phyloP scores from a whole-genome alignment of 2,113 vertebrate genomes.

The Ptilorrhoa leucosticta region DNA sequence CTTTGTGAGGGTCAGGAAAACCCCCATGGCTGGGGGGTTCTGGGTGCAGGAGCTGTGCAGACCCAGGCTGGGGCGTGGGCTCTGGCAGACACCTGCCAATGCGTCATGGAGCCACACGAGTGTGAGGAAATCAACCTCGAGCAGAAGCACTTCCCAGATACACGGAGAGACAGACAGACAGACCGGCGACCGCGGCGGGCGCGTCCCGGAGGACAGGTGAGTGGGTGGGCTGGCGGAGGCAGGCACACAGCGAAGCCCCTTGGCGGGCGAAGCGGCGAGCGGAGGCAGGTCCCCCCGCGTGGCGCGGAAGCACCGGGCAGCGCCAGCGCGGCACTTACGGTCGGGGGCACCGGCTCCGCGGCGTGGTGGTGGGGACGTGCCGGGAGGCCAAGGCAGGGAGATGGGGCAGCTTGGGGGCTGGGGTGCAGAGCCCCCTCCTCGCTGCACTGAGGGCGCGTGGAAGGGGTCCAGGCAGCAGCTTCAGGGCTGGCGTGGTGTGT shows the following conservation, averaged over 20 bases:
- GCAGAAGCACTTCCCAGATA: constrained; percentile 46
- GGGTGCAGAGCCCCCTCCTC: background rate
- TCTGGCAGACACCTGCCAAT: background rate
- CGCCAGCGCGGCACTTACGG: constrained; percentile 34
- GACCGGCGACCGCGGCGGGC: background rate
- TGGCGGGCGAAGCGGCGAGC: background rate
- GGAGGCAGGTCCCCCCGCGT: background rate
- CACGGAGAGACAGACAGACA: background rate
- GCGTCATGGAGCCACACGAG: background rate
- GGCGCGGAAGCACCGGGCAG: background rate
- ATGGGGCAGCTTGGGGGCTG: background rate
- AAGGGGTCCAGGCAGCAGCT: background rate
- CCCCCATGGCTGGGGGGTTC: rapidly evolving
- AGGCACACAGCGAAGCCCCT: background rate
- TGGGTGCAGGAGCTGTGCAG: background rate
- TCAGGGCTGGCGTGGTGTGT: background rate
- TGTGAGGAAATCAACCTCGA: background rate
- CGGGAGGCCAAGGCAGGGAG: background rate
- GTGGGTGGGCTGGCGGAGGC: background rate
- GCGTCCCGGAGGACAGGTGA: background rate
- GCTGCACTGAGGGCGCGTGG: background rate
- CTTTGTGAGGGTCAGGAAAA: background rate
- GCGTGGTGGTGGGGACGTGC: background rate
- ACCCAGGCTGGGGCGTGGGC: background rate
- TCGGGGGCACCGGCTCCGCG: background rate